Base-by-base conservation (phyloP, 2,113 vertebrate genomes). In the Motacilla alba region DNA sequence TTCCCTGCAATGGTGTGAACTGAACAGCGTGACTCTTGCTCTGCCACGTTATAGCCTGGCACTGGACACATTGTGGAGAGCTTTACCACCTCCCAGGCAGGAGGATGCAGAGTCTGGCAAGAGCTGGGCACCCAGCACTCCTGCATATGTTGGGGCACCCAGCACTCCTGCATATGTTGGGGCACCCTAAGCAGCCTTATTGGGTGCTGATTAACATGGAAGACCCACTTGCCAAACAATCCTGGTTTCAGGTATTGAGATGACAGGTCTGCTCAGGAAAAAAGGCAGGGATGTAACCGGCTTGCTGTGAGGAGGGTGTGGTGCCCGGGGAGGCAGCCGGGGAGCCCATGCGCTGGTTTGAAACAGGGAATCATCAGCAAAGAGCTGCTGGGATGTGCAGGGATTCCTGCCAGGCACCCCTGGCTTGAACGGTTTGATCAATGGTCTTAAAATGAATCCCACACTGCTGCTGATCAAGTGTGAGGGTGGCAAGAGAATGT, bases 11-110 rank as follows among this genome's bases (percentile, higher is more conserved):
- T 1, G 1, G 22, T 15, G 31, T 33, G 72, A 35, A 22, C 37
- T 49, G 43, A 43, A 63, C 56, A 56, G 22, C 0, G 0, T 28
- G 26, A 39, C 50, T 76, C 70, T 26, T 0, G 1, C 19, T 76
- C 26, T 77, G 41, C 10, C 35, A 33, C 28, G 63, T 67, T 44
- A 33, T 7, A 83, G 37, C 18, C 76, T 28, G 26, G 37, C 47
- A 53, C 3, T 2, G 13, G 31, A 23, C 72, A 76, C 39, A 59
- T 39, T 33, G 55, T 37, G 66, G 33, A 64, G 8, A 21, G 10
- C 30, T 55, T 69, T 63, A 18, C 19, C 22, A 30, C 8, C 31
- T 76, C 37, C 43, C 37, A 49, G 52, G 33, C 18, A 75, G 62
- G 18, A 33, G 50, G 70, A 33, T 6, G 7, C 39, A 69, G n/a